These are phyloP conservation scores for Mayetiola destructor DNA, from an alignment of 2,888 invertebrate genomes.

Conservation along the genomic window DNA sequence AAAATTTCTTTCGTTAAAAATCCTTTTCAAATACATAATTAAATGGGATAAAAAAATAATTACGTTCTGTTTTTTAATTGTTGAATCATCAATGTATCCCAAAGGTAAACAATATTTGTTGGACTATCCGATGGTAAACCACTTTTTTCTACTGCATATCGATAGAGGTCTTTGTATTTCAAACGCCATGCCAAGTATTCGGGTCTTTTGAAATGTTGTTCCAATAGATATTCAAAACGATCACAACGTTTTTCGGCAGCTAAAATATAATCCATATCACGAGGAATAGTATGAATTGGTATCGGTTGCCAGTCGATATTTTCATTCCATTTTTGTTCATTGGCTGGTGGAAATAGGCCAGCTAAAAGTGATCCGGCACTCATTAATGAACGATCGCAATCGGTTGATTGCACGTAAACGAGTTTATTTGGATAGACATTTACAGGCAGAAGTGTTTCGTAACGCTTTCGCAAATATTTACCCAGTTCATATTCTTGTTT, in stretches of 20 bases:
- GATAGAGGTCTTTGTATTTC: conserved; percentile 46
- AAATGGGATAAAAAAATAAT: conserved; percentile 31
- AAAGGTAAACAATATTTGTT: conserved; percentile 44
- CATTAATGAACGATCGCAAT: conserved; percentile 81
- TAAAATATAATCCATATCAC: conserved; percentile 47
- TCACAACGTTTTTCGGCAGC: conserved; percentile 50
- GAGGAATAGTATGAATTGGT: conserved; percentile 55
- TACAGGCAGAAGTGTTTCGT: conserved; percentile 42
- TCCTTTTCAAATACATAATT: neutral
- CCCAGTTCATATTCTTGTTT: conserved; percentile 60
- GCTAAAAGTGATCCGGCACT: conserved; percentile 71
- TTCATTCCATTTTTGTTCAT: conserved; percentile 44
- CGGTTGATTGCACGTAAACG: conserved; percentile 55
- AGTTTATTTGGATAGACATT: conserved; percentile 40
- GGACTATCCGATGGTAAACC: conserved; percentile 44
- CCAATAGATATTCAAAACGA: conserved; percentile 44
- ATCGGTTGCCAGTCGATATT: conserved; percentile 60
- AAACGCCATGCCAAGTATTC: conserved; percentile 41
- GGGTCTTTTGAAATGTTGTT: conserved; percentile 37
- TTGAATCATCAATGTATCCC: conserved; percentile 55
- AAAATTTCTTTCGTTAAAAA: too few species aligned
- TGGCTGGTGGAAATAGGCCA: conserved; percentile 53
- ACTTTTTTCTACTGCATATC: conserved; percentile 47
- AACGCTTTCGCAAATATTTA: conserved; percentile 57
- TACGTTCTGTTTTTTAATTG: conserved; percentile 41